phyloP scores from a whole-genome alignment of 2,888 invertebrate genomes.

The Andrena fulva region DNA sequence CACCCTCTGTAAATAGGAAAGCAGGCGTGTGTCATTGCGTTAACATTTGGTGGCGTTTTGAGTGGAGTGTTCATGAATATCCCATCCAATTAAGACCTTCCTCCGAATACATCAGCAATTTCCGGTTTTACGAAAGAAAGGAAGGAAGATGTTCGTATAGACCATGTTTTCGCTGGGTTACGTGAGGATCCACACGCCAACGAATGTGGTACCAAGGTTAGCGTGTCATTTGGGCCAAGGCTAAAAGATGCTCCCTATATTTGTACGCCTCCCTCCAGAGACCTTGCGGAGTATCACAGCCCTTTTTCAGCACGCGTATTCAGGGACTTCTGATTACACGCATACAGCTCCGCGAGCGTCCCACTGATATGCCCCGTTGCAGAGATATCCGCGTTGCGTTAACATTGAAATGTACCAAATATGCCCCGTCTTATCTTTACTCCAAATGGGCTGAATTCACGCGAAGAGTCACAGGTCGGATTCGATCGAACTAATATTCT shows the following conservation, averaged over 20 bases:
- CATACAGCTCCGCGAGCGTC: background rate
- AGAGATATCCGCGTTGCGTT: background rate
- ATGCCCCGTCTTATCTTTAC: background rate
- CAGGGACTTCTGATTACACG: background rate
- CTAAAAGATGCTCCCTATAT: conserved; percentile 40
- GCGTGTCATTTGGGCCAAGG: conserved; percentile 67
- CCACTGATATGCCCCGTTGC: background rate
- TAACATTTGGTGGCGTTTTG: background rate
- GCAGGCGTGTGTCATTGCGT: background rate
- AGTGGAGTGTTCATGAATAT: background rate
- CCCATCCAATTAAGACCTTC: background rate
- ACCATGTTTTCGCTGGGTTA: conserved; percentile 25
- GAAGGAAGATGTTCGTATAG: background rate
- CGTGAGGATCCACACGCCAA: conserved; percentile 42
- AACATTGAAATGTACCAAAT: background rate
- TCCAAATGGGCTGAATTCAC: background rate
- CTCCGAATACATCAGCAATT: background rate
- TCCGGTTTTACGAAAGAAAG: conserved; percentile 17
- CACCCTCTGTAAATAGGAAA: background rate
- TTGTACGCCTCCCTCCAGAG: conserved; percentile 43
- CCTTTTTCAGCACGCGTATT: conserved; percentile 50
- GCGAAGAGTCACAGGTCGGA: too few relatives aligned
- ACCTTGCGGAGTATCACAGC: conserved; percentile 42
- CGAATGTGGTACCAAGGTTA: conserved; percentile 58
- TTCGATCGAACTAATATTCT: too few relatives aligned